These are phyloP conservation scores for Oreortyx pictus DNA, from an alignment of 2,797 vertebrate species.

Conservation along the genomic window DNA sequence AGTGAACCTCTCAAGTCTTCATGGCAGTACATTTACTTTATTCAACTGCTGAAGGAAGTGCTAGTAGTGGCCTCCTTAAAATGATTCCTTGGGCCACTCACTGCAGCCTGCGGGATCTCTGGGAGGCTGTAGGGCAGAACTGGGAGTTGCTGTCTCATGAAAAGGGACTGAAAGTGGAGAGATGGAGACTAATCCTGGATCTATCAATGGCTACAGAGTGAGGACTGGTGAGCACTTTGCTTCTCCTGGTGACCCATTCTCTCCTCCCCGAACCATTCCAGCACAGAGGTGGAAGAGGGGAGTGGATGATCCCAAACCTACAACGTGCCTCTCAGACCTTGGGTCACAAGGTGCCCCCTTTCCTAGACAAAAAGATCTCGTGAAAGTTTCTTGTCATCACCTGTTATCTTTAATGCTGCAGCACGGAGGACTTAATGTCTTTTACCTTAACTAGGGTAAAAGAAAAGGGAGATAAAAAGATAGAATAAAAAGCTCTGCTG, in stretches of 20 bases:
- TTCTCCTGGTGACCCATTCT: neutral
- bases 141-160: neutral
- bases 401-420: neutral
- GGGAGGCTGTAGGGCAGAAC: neutral
- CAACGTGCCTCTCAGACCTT: neutral
- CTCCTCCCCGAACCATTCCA: neutral
- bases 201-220: neutral
- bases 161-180: neutral
- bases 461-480: neutral
- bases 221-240: neutral
- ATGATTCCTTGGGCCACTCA: neutral
- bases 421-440: neutral
- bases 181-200: neutral
- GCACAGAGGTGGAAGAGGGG: accelerated
- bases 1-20: neutral
- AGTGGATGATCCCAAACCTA: neutral
- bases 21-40: neutral
- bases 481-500: neutral
- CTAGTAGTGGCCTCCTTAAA: neutral
- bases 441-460: neutral
- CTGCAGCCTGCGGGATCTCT: neutral
- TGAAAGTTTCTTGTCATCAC: neutral
- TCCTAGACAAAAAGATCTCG: neutral
- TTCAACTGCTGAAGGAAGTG: neutral
- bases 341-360: neutral